Evolutionary conservation across 2,113 vertebrate genomes (phyloP).

Genomic region (Sialia sialis): DNA sequence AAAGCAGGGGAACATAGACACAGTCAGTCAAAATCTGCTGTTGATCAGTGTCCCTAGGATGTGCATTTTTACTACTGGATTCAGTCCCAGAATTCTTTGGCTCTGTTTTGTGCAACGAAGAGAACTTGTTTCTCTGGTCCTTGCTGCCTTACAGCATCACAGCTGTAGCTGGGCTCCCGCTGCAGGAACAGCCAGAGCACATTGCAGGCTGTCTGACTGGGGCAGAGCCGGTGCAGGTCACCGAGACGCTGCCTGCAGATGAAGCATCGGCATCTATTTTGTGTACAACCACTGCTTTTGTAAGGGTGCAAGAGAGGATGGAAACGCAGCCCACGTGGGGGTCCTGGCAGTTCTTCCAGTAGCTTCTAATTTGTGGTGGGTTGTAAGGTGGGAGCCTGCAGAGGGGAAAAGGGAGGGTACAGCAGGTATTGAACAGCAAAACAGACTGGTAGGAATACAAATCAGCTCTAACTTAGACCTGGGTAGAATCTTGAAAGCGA

Average conservation of each 20-base stretch:
- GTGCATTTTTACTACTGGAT: background rate
- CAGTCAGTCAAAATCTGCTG: background rate
- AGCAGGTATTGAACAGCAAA: background rate
- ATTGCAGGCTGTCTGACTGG: accelerated
- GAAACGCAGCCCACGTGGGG: background rate
- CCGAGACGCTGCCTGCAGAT: background rate
- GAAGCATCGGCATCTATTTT: background rate
- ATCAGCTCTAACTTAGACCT: background rate
- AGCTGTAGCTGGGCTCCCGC: background rate
- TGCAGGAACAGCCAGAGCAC: background rate
- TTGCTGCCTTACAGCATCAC: background rate
- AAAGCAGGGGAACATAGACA: background rate
- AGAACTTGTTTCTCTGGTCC: background rate
- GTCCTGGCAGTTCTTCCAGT: background rate
- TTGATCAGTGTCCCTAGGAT: background rate
- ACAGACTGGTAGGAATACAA: background rate
- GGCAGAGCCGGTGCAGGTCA: background rate
- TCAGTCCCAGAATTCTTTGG: constrained; percentile 10
- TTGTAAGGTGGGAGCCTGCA: background rate
- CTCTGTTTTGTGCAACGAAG: background rate
- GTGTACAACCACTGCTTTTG: accelerated
- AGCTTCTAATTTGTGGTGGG: background rate
- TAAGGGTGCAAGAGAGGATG: background rate
- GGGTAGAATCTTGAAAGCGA: background rate
- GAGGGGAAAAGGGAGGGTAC: background rate